Evolutionary conservation across 2,113 vertebrate species (phyloP).

Genomic region (Elaphurus davidianus): DNA sequence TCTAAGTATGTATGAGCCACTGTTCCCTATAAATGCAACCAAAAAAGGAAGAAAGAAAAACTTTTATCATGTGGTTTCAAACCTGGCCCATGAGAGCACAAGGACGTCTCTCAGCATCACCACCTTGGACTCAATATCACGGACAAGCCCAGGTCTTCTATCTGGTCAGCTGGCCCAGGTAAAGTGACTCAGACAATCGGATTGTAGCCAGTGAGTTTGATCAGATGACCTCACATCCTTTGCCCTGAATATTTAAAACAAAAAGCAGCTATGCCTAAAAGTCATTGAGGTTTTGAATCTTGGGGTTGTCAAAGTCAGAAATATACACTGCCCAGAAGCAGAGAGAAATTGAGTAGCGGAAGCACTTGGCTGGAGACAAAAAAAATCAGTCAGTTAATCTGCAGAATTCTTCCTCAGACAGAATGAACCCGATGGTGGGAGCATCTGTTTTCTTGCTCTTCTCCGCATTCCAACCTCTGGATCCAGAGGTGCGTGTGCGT

Average conservation of each 20-base stretch:
- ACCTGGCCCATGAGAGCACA: background rate
- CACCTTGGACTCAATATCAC: background rate
- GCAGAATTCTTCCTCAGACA: background rate
- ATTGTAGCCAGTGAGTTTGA: background rate
- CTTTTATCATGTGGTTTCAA: background rate
- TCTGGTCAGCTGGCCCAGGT: background rate
- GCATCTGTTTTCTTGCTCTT: background rate
- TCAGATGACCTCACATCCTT: background rate
- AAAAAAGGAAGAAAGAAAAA: background rate
- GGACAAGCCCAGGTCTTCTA: background rate
- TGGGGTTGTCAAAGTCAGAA: background rate
- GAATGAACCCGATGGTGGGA: accelerated
- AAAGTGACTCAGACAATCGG: background rate
- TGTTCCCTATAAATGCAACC: background rate
- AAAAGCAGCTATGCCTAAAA: background rate
- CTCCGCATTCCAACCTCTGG: background rate
- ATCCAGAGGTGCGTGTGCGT: background rate
- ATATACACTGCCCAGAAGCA: background rate
- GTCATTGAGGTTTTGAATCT: background rate
- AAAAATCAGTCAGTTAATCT: background rate
- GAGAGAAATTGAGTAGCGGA: background rate
- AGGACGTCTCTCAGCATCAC: background rate
- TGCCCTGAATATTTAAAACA: background rate
- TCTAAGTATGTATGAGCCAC: background rate
- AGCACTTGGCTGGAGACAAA: background rate